Evolutionary conservation across 2,113 vertebrate genomes (phyloP).

Genomic region (Saccopteryx bilineata): DNA sequence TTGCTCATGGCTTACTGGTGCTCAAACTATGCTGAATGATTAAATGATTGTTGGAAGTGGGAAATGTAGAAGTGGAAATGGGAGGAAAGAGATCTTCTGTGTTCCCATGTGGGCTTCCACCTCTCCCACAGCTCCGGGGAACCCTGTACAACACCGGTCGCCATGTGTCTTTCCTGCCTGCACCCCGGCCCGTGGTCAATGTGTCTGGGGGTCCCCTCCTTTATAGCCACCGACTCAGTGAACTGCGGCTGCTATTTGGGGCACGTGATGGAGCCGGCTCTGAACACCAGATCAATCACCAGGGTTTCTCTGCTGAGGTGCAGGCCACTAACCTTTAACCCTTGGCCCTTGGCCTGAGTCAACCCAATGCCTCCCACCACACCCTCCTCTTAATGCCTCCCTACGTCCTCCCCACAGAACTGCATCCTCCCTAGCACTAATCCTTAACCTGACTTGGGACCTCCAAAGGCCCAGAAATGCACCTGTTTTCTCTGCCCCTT

Average conservation of each 20-base stretch:
- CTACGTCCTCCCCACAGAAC: neutral
- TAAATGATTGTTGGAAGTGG: neutral
- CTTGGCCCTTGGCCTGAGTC: neutral
- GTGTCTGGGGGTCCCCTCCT: conserved; percentile 89
- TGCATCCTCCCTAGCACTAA: neutral
- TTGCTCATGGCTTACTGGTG: neutral
- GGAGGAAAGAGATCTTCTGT: neutral
- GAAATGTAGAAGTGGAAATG: neutral
- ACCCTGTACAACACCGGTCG: conserved; percentile 88
- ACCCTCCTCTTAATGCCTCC: neutral
- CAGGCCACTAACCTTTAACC: neutral
- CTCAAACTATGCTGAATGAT: neutral
- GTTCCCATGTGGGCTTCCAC: neutral
- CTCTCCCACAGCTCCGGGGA: conserved; percentile 84
- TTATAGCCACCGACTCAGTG: conserved; percentile 87
- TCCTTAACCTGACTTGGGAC: neutral
- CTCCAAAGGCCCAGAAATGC: neutral
- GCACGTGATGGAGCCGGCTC: conserved; percentile 86
- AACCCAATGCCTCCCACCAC: neutral
- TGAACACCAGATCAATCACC: conserved; percentile 87
- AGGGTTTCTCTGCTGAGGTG: conserved; percentile 87
- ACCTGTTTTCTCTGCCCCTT: neutral
- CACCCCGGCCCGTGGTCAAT: conserved; percentile 85
- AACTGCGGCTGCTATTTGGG: conserved; percentile 87
- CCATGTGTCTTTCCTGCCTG: conserved; percentile 87